These are phyloP conservation scores for Quadriops clusia DNA, from an alignment of 2,888 invertebrate species.

Conservation along the genomic window DNA sequence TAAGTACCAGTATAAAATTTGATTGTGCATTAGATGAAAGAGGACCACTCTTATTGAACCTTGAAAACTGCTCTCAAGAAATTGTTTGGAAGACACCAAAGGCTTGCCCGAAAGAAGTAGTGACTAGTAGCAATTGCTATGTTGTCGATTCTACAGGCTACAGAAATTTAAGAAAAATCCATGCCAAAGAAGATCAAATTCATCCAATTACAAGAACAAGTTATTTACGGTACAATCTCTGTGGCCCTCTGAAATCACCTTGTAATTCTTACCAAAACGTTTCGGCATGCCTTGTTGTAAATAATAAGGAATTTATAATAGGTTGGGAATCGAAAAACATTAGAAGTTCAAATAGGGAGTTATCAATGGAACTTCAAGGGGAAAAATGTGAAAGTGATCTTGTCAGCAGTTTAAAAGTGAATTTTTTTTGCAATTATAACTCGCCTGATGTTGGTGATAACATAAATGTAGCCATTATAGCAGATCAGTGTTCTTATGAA, in stretches of 20 bases:
- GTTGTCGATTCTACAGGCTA: conserved; percentile 1
- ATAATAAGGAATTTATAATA: conserved; percentile 1
- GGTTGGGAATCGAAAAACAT: conserved; percentile 5
- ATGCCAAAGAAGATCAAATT: neutral
- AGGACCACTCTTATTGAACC: conserved; percentile 2
- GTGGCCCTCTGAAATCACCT: neutral
- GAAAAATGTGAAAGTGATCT: neutral
- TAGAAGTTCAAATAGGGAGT: conserved; percentile 2
- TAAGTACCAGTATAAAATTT: conserved; percentile 6
- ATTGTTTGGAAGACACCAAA: conserved; percentile 9
- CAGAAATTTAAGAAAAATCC: conserved; percentile 4
- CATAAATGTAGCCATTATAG: too few species aligned
- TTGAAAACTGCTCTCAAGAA: conserved; percentile 2
- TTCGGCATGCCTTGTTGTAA: conserved; percentile 3
- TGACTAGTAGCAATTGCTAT: neutral
- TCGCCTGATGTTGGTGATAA: neutral
- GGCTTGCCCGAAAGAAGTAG: conserved; percentile 5
- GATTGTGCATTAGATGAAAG: conserved; percentile 6
- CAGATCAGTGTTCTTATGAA: conserved; percentile 4
- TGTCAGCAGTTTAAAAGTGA: conserved; percentile 1
- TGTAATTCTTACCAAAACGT: conserved; percentile 4
- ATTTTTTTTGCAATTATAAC: conserved; percentile 6
- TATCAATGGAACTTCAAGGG: conserved; percentile 2
- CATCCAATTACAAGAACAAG: conserved; percentile 1
- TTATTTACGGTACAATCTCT: conserved; percentile 5